These are phyloP conservation scores for Gallinago jamesoni DNA, from an alignment of 2,113 vertebrate genomes.

Conservation along the genomic window DNA sequence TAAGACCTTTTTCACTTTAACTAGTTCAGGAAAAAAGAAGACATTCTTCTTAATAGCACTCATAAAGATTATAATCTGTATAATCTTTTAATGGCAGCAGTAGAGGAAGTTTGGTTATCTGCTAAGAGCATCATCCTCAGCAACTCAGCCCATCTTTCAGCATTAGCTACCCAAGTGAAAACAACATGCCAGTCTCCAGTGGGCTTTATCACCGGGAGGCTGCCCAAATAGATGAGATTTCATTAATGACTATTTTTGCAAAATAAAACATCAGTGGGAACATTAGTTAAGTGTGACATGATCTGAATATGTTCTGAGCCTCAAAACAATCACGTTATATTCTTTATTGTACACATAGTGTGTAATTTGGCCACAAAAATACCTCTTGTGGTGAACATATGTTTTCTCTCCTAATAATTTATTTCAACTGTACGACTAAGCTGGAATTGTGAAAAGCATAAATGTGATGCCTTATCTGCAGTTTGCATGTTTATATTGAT, in stretches of 20 bases:
- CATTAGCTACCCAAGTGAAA: not conserved
- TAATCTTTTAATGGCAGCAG: not conserved
- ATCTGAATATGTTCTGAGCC: not conserved
- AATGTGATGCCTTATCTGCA: not conserved
- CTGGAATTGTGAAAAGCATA: not conserved
- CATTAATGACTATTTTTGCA: not conserved
- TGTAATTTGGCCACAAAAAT: not conserved
- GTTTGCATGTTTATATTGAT: not conserved
- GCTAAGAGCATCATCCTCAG: not conserved
- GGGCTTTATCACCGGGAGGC: not conserved
- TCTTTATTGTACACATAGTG: not conserved
- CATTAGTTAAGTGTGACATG: not conserved
- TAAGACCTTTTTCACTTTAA: not conserved
- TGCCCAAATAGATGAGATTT: not conserved
- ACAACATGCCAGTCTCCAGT: accelerated
- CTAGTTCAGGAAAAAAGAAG: not conserved
- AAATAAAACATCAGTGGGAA: not conserved
- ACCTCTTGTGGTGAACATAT: not conserved
- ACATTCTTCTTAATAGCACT: not conserved
- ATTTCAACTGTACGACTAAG: not conserved
- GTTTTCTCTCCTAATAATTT: not conserved
- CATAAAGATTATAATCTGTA: not conserved
- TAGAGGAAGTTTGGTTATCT: not conserved
- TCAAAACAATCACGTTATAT: not conserved
- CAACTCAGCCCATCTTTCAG: not conserved